Evolutionary conservation across 2,888 invertebrate species (phyloP).

Genomic region (Ennomos fuscantarius): DNA sequence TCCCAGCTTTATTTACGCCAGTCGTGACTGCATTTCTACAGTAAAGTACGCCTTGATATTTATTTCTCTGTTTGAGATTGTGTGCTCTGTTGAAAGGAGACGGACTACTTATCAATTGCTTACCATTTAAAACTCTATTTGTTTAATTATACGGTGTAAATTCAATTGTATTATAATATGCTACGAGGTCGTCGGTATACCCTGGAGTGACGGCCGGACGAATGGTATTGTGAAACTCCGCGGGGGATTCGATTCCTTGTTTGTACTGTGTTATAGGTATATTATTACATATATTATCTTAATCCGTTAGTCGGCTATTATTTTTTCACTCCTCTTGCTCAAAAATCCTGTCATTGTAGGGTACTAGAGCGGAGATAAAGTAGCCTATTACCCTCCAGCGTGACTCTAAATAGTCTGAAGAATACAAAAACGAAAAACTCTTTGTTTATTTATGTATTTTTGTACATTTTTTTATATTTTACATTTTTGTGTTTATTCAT

Average conservation of each 20-base stretch:
- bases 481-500: too few species aligned
- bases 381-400: too few species aligned
- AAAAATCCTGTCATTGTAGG: too few species aligned
- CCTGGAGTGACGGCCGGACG: conserved; percentile 45
- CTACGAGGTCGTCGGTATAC: conserved; percentile 55
- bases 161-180: conserved; percentile 31
- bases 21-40: conserved; percentile 73
- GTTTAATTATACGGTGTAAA: conserved; percentile 30
- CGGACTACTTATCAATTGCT: conserved; percentile 48
- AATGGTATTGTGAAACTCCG: conserved; percentile 64
- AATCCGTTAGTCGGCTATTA: conserved; percentile 22
- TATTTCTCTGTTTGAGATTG: conserved; percentile 68
- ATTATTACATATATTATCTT: conserved; percentile 33
- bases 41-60: conserved; percentile 64
- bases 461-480: too few species aligned
- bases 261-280: conserved; percentile 50
- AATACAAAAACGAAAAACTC: too few species aligned
- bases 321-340: too few species aligned
- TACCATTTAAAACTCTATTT: conserved; percentile 36
- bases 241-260: conserved; percentile 59
- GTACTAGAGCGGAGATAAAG: too few species aligned
- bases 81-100: conserved; percentile 71
- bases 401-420: too few species aligned
- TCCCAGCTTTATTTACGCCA: conserved; percentile 75
- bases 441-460: too few species aligned